Conservation (phyloP, 2,797 vertebrate species). For the Phrynocephalus guinanensis region DNA sequence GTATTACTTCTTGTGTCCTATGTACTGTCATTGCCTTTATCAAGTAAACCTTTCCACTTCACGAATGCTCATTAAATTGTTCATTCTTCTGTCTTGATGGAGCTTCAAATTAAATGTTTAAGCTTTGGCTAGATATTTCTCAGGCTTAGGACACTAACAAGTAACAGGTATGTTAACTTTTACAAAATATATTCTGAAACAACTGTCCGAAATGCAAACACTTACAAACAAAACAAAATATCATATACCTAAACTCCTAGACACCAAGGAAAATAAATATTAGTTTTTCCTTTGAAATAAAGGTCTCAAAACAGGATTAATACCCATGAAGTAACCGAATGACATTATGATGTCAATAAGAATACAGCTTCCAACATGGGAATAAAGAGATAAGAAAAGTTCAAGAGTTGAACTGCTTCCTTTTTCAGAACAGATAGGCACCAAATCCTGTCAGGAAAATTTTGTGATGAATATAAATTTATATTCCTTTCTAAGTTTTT, state of each 20-base stretch:
- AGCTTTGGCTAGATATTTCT: not conserved
- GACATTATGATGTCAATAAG: not conserved
- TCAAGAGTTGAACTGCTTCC: constrained; percentile 1
- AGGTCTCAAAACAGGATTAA: not conserved
- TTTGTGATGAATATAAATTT: constrained; percentile 49
- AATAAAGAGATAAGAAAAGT: not conserved
- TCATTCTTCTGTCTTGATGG: constrained; percentile 11
- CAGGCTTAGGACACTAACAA: not conserved
- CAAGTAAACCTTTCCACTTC: constrained; percentile 23
- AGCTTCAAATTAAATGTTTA: constrained; percentile 28
- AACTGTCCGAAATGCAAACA: constrained; percentile 29
- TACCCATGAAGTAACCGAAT: not conserved
- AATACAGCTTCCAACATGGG: not conserved
- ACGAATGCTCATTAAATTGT: constrained; percentile 6
- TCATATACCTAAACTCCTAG: constrained; percentile 15
- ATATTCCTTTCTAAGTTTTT: constrained; percentile 45
- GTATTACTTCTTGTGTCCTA: not conserved
- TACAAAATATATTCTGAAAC: constrained; percentile 11
- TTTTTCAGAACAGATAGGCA: not conserved
- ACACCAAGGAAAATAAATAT: constrained; percentile 62
- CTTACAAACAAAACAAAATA: constrained; percentile 14
- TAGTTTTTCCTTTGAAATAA: constrained; percentile 43
- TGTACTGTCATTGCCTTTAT: not conserved
- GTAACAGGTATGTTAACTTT: constrained; percentile 6
- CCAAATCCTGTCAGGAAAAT: not conserved